Evolutionary conservation across 2,797 vertebrate species (phyloP).

Genomic region (Enteromius argenteus): DNA sequence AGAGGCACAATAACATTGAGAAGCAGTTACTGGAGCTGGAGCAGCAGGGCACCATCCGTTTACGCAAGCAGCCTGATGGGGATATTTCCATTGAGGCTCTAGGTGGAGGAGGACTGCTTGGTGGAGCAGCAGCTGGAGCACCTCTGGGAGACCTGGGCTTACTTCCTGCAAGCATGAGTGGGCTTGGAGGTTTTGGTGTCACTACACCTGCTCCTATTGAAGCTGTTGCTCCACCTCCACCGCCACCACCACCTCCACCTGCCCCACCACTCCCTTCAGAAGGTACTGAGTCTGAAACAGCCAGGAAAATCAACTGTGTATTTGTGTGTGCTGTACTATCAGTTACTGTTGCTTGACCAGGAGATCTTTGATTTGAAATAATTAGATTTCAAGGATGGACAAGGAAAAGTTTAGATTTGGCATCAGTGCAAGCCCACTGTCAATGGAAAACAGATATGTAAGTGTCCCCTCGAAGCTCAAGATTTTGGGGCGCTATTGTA

Average conservation of each 20-base stretch:
- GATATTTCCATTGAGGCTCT: constrained; percentile 80
- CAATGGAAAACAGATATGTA: neutral
- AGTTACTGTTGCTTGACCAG: neutral
- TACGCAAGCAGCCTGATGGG: constrained; percentile 81
- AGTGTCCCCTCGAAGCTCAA: neutral
- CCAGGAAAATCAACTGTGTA: neutral
- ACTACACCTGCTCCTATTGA: constrained; percentile 75
- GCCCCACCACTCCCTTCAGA: constrained; percentile 76
- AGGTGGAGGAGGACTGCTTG: constrained; percentile 63
- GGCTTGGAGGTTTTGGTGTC: constrained; percentile 66
- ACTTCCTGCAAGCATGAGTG: constrained; percentile 62
- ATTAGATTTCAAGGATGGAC: neutral
- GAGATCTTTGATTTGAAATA: neutral
- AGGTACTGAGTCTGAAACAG: constrained; percentile 75
- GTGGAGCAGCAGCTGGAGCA: constrained; percentile 66
- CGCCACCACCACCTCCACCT: constrained; percentile 84
- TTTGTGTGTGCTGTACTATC: neutral
- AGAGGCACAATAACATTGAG: constrained; percentile 85
- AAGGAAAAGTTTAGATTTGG: neutral
- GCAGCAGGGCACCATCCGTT: constrained; percentile 79
- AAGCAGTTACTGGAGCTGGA: constrained; percentile 80
- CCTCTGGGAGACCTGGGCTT: constrained; percentile 68
- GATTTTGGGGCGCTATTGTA: neutral
- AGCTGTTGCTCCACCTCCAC: constrained; percentile 83
- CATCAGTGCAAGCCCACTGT: neutral